These are phyloP conservation scores for Sylvietta virens DNA, from an alignment of 2,113 vertebrate species.

Conservation along the genomic window DNA sequence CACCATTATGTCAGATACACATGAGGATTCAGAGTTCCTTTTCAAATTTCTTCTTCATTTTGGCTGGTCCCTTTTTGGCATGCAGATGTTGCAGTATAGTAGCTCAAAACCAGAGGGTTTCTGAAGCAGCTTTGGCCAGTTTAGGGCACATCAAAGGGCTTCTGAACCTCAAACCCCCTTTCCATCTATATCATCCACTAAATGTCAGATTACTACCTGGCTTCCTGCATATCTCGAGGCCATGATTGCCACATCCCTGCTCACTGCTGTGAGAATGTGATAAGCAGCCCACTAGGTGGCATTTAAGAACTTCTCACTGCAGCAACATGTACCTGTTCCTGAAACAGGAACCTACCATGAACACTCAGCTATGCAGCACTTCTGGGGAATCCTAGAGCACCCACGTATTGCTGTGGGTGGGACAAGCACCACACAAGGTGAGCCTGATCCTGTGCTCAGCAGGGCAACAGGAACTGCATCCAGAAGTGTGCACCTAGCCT, in stretches of 20 bases:
- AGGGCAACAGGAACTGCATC: background rate
- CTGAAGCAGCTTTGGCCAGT: background rate
- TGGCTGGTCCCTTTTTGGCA: background rate
- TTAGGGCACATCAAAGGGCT: background rate
- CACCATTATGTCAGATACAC: background rate
- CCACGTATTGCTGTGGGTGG: background rate
- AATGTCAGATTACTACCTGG: background rate
- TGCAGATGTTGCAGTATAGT: background rate
- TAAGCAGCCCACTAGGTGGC: constrained; percentile 58
- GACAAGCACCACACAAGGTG: background rate
- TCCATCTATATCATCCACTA: background rate
- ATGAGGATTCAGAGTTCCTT: background rate
- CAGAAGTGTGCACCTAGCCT: background rate
- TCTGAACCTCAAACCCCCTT: background rate
- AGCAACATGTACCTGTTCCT: background rate
- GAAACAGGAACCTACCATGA: background rate
- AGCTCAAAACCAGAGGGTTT: background rate
- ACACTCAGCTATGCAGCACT: rapidly evolving
- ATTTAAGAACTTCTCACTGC: constrained; percentile 1
- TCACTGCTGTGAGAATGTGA: background rate
- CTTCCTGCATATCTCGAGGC: rapidly evolving
- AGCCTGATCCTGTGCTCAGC: background rate
- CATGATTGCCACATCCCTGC: background rate
- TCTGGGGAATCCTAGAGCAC: background rate
- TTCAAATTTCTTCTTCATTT: background rate